Percentiles rank a stretch among this genome's conserved stretches.
Conservation (phyloP, 2,797 vertebrate genomes). For the Chromis chromis region DNA sequence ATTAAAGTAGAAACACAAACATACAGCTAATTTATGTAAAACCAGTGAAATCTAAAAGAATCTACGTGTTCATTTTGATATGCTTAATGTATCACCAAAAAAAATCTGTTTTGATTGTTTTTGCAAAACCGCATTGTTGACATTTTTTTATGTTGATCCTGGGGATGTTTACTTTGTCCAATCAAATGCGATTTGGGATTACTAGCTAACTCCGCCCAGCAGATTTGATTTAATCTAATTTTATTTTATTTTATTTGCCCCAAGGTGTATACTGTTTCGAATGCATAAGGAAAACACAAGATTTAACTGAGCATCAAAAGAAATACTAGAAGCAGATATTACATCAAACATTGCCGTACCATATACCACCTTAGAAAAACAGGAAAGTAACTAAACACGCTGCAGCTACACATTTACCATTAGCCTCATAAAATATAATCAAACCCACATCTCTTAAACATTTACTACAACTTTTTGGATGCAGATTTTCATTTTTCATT, state of each 20-base stretch:
- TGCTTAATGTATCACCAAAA: neutral
- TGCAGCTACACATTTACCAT: no score
- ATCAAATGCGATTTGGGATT: neutral
- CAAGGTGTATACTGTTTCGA: neutral
- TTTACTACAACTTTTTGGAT: no score
- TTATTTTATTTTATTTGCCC: neutral
- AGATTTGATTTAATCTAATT: conserved; percentile 8
- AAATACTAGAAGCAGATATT: neutral
- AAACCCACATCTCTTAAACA: no score
- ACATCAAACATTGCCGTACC: neutral
- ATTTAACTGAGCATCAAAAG: neutral
- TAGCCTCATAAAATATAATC: no score
- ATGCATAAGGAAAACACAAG: neutral
- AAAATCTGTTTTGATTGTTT: neutral
- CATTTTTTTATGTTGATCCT: neutral
- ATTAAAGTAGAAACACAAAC: neutral
- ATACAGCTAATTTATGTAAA: neutral
- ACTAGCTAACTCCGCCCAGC: neutral
- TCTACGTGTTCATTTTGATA: neutral
- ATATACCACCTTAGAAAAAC: neutral
- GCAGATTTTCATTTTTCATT: no score
- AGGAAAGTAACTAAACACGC: no score
- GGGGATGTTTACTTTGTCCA: neutral
- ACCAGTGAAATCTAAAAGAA: neutral
- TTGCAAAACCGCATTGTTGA: neutral